Evolutionary conservation across 2,888 invertebrate genomes (phyloP), one percentile per base, ranked within the genome.

Genomic region (Aethes cnicana): DNA sequence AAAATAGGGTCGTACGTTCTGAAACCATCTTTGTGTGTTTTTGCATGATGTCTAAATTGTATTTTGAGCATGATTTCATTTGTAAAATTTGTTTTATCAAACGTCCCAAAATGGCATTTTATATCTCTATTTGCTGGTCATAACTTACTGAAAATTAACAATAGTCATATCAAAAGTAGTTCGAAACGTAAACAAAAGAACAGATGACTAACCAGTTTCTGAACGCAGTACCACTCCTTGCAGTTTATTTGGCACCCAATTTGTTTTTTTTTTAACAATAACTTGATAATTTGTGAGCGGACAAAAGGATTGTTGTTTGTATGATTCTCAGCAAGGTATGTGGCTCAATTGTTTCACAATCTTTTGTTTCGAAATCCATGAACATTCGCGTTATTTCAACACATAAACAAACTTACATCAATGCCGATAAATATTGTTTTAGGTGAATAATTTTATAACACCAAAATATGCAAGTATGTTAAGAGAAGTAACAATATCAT

Each of bases 171-270:
- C 2, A 1, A 12, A 9, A 25, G 9, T 11, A 16, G n/a, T 7
- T 37, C 12, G 21, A 12, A 30, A 14, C 17, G 43, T 50, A 36
- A 43, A 43, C 43, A 50, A 36, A 20, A 5, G 8, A 1, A 12
- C 21, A n/a, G 16, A 26, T 28, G 8, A 21, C n/a, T n/a, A 17
- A n/a, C 11, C 16, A 39, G 59, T 65, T 66, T 64, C 60, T 14
- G 64, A 68, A 69, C 69, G 67, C 46, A 54, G 55, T 58, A 69
- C 68, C 70, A 72, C 70, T 71, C 66, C 66, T 68, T 59, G 59
- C 57, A 55, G 59, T 59, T 56, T 69, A 66, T 67, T 69, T 66
- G 63, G 62, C 32, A 17, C 8, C 9, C 8, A 21, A 17, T 16
- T 14, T 20, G 21, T 20, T 21, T 30, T 23, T 33, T 32, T 7